A percentile compares a stretch with the other conserved stretches of the same genome.
Evolutionary conservation across 2,888 invertebrate genomes (phyloP).

Genomic region (Tetropium fuscum): DNA sequence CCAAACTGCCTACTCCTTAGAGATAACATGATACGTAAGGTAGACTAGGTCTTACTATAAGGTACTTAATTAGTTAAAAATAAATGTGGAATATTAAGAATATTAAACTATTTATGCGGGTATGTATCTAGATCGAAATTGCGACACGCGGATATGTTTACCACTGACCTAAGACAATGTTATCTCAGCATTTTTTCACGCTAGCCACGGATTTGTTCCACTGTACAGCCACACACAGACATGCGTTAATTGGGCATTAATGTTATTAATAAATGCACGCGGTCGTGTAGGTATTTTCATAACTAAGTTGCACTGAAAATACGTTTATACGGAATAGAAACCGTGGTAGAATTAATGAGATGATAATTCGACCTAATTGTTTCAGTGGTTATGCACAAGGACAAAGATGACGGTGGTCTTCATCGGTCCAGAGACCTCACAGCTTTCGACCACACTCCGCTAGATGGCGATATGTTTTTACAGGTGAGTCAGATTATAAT

Average conservation of each 20-base stretch:
- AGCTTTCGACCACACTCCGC: constrained; percentile 89
- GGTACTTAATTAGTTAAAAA: no score
- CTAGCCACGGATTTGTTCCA: constrained; percentile 26
- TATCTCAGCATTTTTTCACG: constrained; percentile 29
- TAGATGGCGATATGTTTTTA: constrained; percentile 95
- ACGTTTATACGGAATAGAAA: constrained; percentile 1
- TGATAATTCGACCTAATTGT: constrained; percentile 59
- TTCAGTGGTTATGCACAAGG: constrained; percentile 95
- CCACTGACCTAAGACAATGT: constrained; percentile 33
- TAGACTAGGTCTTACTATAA: no score
- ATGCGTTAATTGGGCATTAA: constrained; percentile 35
- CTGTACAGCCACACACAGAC: constrained; percentile 20
- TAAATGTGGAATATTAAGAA: no score
- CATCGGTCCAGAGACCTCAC: constrained; percentile 83
- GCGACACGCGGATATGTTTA: no score
- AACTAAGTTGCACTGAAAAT: constrained; percentile 11
- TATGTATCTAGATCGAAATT: no score
- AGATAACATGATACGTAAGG: no score
- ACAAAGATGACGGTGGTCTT: constrained; percentile 83
- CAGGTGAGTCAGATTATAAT: constrained; percentile 74
- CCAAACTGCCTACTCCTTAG: no score
- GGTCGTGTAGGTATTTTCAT: constrained; percentile 31
- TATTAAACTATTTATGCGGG: no score
- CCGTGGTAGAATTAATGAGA: neutral
- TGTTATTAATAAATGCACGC: constrained; percentile 30